Evolutionary conservation across 2,113 vertebrate genomes (phyloP), one percentile per base, ranked within the genome.

Genomic region (Nibea albiflora): DNA sequence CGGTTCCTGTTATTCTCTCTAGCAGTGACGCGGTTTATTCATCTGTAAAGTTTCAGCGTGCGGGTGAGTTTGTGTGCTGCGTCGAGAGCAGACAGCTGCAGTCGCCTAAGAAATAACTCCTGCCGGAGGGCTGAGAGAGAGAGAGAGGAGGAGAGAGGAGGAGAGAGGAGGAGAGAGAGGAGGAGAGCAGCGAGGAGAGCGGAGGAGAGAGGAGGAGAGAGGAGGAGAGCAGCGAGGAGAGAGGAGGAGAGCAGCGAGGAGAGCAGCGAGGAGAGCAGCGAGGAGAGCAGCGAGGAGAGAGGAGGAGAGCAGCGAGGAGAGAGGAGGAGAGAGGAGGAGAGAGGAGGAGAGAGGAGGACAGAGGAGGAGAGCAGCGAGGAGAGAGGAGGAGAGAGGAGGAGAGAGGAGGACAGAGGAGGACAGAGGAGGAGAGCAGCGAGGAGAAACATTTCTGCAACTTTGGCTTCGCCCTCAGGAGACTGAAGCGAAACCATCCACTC

Each of bases 71-170:
- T 50, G 73, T 76, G 73, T 53, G 71, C 19, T 60, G 74, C 12
- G 24, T 56, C 28, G 52, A 58, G 42, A 82, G 58, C 10, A 71
- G 68, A 77, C 77, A 87, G 77, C 85, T 73, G 81, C 78, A 64
- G 69, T 71, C 61, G 69, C 50, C 69, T 67, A n/a, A 85, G 76
- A 78, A 85, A 65, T 47, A 77, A 65, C 70, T 60, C 50, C 10
- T 66, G 84, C 84, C 86, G 47, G 47, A 71, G 80, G 57, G 14
- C 35, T 65, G 57, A n/a, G n/a, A n/a, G n/a, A n/a, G 2, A 42
- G 60, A 64, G 28, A 22, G 50, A 42, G 0, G 10, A 61, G 72
- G 66, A n/a, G n/a, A n/a, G n/a, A n/a, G n/a, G n/a, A n/a, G n/a
- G n/a, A n/a, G n/a, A n/a, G n/a, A n/a, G n/a, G n/a, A n/a, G n/a